phyloP scores from a whole-genome alignment of 2,888 invertebrate species.

The Achlya flavicornis region DNA sequence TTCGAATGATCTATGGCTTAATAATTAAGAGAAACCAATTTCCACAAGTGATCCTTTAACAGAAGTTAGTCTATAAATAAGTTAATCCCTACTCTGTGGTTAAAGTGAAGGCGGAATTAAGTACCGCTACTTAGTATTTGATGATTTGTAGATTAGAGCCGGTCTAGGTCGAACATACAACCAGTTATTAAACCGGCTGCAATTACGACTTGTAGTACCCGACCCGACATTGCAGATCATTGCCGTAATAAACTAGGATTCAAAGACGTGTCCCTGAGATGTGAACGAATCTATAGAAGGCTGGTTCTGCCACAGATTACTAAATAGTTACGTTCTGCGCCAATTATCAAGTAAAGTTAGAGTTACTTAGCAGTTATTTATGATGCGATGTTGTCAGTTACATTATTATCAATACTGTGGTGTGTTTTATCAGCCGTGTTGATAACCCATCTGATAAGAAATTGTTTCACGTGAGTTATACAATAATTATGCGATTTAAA shows the following conservation, averaged over 20 bases:
- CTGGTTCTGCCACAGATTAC: too few relatives aligned
- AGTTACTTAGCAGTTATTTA: neutral
- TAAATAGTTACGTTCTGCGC: too few relatives aligned
- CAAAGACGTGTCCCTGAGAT: neutral
- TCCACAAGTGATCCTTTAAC: neutral
- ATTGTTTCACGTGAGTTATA: conserved; percentile 2
- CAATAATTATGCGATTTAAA: neutral
- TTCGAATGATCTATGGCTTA: neutral
- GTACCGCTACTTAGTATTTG: neutral
- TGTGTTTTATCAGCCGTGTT: conserved; percentile 8
- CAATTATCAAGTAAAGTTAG: neutral
- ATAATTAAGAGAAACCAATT: neutral
- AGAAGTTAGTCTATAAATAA: neutral
- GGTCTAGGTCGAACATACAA: neutral
- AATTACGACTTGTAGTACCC: neutral
- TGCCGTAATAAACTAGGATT: too few relatives aligned
- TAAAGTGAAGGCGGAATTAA: neutral
- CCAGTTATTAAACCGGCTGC: neutral
- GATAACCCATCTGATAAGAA: conserved; percentile 5
- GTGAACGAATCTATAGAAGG: neutral
- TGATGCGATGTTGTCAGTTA: neutral
- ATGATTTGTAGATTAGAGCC: neutral
- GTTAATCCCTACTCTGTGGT: neutral
- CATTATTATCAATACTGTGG: conserved; percentile 1
- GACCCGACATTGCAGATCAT: neutral